A percentile compares a stretch with the other conserved stretches of the same genome.
Evolutionary conservation across 2,113 vertebrate genomes (phyloP).

Genomic region (Trachemys scripta): DNA sequence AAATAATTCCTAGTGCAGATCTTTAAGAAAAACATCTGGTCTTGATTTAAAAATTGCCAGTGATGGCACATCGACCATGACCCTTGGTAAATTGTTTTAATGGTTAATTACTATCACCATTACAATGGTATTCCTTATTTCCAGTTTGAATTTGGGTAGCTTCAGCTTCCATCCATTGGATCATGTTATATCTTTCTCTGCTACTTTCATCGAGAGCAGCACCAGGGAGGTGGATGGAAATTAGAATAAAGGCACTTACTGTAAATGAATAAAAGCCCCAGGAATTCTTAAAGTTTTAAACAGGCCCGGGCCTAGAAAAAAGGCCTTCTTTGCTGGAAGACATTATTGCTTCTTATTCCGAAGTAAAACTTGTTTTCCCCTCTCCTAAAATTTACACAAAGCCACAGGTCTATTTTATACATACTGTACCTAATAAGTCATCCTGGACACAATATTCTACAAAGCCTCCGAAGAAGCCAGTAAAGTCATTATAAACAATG

Average conservation of each 20-base stretch:
- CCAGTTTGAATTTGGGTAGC: neutral
- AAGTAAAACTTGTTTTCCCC: neutral
- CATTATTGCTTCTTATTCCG: neutral
- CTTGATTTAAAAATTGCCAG: neutral
- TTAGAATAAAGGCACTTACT: neutral
- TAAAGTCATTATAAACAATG: neutral
- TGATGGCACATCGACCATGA: neutral
- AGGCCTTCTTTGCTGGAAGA: neutral
- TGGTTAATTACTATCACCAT: neutral
- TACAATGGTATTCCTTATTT: neutral
- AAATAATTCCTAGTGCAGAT: neutral
- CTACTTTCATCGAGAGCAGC: neutral
- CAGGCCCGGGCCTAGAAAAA: neutral
- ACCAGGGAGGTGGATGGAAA: neutral
- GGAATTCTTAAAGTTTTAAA: neutral
- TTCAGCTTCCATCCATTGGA: neutral
- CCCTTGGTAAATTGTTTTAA: neutral
- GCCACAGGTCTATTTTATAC: fast-evolving
- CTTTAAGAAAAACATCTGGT: neutral
- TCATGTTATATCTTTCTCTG: neutral
- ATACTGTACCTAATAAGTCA: neutral
- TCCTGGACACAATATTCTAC: neutral
- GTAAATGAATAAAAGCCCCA: neutral
- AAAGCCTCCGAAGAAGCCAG: neutral
- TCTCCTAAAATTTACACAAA: neutral